Base-by-base conservation (phyloP, 2,888 invertebrate species). In the Sarcophaga caerulescens region DNA sequence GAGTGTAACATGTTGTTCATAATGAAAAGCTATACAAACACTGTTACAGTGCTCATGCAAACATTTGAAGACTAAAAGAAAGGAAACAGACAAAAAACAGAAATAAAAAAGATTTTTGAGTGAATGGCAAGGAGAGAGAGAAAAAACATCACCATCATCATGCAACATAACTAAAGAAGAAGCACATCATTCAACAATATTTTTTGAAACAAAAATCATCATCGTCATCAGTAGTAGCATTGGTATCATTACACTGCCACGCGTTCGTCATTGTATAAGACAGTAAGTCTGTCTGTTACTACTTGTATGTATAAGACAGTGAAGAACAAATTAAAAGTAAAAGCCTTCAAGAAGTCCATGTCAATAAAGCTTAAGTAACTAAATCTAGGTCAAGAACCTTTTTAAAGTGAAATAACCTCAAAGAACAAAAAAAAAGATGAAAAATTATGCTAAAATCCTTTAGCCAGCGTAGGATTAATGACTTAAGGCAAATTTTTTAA, bases 1-100 rank as follows among this genome's bases (percentile, higher is more conserved):
- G 10, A 35, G 35, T 35, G 2, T 35, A 21, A 35, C 17, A 5
- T 25, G 8, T 1, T 60, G 6, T 52, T 47, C 59, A 60, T 21
- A 66, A 23, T 45, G 45, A 66, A 25, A 80, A 73, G 73, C 45
- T 44, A 14, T 12, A 52, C 14, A 68, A 74, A 59, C 59, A 76
- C 45, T 4, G 8, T 25, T 25, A 65, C 57, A 35, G 3, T 4
- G 17, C 23, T 17, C 23, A 68, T 17, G 17, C 23, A 76, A 1
- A 47, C 11, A 68, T 1, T 45, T 44, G 19, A 60, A 12, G 25
- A 62, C 1, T 12, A 77, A 60, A 75, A 52, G 19, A 17, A n/a
- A 12, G 52, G 17, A 52, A 52, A 17, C 17, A 12, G 52, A 47
- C 11, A 47, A 47, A 52, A 52, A 0, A 17, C 0, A 5, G 52